Evolutionary conservation across 2,888 invertebrate species (phyloP).

Genomic region (Ophion ventricosus): DNA sequence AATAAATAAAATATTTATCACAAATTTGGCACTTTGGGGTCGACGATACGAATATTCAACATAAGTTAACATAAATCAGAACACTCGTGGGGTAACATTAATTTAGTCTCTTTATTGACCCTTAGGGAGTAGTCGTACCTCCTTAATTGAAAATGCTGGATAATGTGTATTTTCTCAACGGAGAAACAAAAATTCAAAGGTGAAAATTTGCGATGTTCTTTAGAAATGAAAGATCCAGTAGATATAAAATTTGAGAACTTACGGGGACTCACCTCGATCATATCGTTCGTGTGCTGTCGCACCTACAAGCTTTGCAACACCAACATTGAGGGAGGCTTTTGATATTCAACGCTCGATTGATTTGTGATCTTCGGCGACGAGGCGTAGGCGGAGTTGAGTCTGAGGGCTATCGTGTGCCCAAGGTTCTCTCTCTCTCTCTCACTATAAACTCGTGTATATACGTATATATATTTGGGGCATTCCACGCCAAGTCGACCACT

Average conservation of each 20-base stretch:
- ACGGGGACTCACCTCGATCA: slow-evolving; percentile 27
- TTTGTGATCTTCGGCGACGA: slow-evolving; percentile 76
- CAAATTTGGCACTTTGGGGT: no score
- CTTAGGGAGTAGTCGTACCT: no score
- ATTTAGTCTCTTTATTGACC: no score
- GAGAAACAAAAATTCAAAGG: background rate
- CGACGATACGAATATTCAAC: no score
- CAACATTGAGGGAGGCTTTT: slow-evolving; percentile 27
- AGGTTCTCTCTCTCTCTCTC: background rate
- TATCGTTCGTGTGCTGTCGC: slow-evolving; percentile 18
- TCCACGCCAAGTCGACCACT: no score
- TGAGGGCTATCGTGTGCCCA: slow-evolving; percentile 20
- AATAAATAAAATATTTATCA: no score
- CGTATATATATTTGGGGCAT: no score
- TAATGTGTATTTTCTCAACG: no score
- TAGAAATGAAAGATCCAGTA: background rate
- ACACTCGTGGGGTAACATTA: no score
- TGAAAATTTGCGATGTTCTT: background rate
- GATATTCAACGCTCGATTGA: slow-evolving; percentile 74
- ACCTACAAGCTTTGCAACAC: slow-evolving; percentile 2
- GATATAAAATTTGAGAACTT: background rate
- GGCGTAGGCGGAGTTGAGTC: slow-evolving; percentile 72
- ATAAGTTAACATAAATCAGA: no score
- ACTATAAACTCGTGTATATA: background rate
- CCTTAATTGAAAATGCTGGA: no score